Base-by-base conservation (phyloP, 2,888 invertebrate species). In the Oxycera nigricornis region DNA sequence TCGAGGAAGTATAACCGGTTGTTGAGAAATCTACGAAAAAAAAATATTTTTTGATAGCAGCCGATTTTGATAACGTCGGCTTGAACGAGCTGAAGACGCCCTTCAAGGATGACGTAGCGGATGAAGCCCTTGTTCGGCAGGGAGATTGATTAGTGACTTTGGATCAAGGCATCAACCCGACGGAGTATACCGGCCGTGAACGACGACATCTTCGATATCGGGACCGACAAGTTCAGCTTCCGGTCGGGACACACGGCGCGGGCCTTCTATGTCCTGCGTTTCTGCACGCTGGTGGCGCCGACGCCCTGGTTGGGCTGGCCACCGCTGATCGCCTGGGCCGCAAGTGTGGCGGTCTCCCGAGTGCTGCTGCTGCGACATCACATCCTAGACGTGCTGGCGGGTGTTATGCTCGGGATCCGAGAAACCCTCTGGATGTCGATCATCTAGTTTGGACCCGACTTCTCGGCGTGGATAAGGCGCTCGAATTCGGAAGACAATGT, bases 171-270 rank as follows among this genome's bases (percentile, higher is more conserved):
- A 0, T 83, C 89, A 73, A 90, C 91, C 4, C 88, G 96, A 76
- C 87, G 97, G 80, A 88, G 92, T 79, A 88, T 97, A 31, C 97
- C 97, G 0, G 90, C 91, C 81, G 83, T 85, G 17, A 86, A 87
- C 76, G 90, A 90, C 78, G 92, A 94, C 82, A 88, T 91, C 78
- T 85, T 92, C 76, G 88, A 89, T 35, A 86, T 94, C 22, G 94
- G 95, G 0, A 93, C 96, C 0, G 97, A 97, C 84, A 92, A 95
- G 80, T 98, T 91, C 62, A 89, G 89, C 62, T 98, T 98, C 83
- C 98, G 98, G 11, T 98, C 97, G 0, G 97, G 97, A 0, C 98
- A 98, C 84, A 91, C 95, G 0, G 95, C 97, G 28, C 87, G 98
- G 79, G 91, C 95, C 0, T 89, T 92, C 2, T 89, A 93, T 82